Base-by-base conservation (phyloP, 1,140 invertebrate species). In the Caerostris darwini region DNA sequence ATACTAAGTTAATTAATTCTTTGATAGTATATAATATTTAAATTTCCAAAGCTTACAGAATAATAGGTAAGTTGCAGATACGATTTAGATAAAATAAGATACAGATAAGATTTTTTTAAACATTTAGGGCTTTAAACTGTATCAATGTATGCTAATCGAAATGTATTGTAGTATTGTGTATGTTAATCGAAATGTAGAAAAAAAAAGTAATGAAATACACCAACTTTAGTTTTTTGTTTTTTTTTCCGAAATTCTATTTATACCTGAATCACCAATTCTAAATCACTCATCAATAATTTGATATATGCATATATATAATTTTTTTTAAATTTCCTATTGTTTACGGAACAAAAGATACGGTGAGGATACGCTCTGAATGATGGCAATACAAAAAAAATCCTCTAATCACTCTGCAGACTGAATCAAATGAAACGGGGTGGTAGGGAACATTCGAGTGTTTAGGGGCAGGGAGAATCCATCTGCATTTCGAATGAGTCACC, bases 401-500 rank as follows among this genome's bases (percentile, higher is more conserved):
- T 77, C 53, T 34, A 77, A 77, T 77, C 71, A 77, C 61, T 67
- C 61, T 67, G 17, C 14, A 12, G 61, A n/a, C 50, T 77, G 71
- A 77, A 50, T 77, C 34, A 53, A 77, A 77, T 12, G 71, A 53
- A 50, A 4, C 71, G 50, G 12, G 53, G 54, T 19, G 57, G 34
- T 34, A 34, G 34, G 17, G 82, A 17, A 8, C 10, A 19, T 85
- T 58, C 82, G 54, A 85, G 56, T 19, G n/a, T n/a, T 57, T 19
- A 19, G 54, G n/a, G 7, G 57, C 10, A 50, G 71, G 71, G 50
- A 53, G 50, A 50, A 77, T 77, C 34, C 71, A 87, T 58, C 57
- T 64, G 34, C 59, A 53, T 87, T 61, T 64, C 59, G 85, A 59
- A 53, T 87, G 87, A 89, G 50, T 89, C 87, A 67, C 12, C 12